A percentile compares a stretch with the other conserved stretches of the same genome.
These are phyloP conservation scores for Elgaria multicarinata DNA, from an alignment of 2,113 vertebrate species.

Conservation along the genomic window DNA sequence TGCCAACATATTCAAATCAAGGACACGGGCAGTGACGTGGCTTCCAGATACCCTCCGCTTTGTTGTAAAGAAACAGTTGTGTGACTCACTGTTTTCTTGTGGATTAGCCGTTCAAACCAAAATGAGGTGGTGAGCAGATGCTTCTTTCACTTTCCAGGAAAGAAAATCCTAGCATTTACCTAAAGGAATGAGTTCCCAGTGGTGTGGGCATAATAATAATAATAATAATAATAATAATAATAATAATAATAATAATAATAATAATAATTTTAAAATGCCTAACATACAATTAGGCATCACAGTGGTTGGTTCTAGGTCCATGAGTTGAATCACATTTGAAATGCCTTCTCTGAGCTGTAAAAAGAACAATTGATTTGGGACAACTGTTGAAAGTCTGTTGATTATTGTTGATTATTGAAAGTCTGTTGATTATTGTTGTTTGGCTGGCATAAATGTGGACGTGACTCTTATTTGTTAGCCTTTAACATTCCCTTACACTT, in stretches of 20 bases:
- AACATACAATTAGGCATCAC: not conserved
- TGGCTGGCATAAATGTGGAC: not conserved
- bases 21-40: slow-evolving; percentile 54
- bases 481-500: too few species aligned
- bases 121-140: slow-evolving; percentile 17
- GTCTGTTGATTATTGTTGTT: too few species aligned
- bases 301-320: slow-evolving; percentile 27
- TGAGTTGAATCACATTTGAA: slow-evolving; percentile 47
- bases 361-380: not conserved
- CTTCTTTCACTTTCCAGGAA: slow-evolving; percentile 52
- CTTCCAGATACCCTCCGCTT: slow-evolving; percentile 27
- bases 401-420: too few species aligned
- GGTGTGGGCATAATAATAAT: not conserved
- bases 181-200: slow-evolving; percentile 25
- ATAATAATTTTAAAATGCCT: not conserved
- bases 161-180: slow-evolving; percentile 33
- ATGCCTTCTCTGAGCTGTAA: slow-evolving; percentile 41
- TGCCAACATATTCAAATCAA: slow-evolving; percentile 68
- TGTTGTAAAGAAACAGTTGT: not conserved
- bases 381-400: slow-evolving; percentile 7
- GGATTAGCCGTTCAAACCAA: slow-evolving; percentile 22
- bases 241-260: too few species aligned
- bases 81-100: slow-evolving; percentile 17
- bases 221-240: too few species aligned
- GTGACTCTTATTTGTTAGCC: not conserved